These are phyloP conservation scores for Timema podura DNA, from an alignment of 2,888 invertebrate species.

Conservation along the genomic window DNA sequence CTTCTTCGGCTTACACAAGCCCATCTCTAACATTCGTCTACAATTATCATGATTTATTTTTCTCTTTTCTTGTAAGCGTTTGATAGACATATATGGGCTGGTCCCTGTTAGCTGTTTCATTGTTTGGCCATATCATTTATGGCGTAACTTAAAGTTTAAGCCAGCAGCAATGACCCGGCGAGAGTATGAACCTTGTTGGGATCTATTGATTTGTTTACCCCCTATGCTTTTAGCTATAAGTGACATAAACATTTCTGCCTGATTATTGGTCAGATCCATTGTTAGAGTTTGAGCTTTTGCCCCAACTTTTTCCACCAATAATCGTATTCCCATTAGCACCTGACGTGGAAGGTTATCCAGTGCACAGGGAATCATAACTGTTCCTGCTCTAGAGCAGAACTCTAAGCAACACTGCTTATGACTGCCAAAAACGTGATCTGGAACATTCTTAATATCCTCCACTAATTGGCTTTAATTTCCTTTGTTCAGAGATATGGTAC, in stretches of 20 bases:
- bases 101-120: neutral
- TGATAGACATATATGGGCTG: neutral
- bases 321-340: neutral
- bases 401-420: neutral
- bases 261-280: conserved; percentile 1
- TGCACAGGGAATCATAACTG: neutral
- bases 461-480: neutral
- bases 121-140: neutral
- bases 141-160: neutral
- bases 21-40: neutral
- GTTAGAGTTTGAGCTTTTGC: neutral
- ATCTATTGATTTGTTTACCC: neutral
- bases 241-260: conserved; percentile 1
- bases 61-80: neutral
- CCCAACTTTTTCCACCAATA: neutral
- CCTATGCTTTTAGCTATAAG: neutral
- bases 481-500: neutral
- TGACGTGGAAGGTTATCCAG: neutral
- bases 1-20: neutral
- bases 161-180: neutral
- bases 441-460: neutral
- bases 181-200: neutral
- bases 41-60: neutral
- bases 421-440: neutral
- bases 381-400: neutral